Base-by-base conservation (phyloP, 2,888 invertebrate genomes). In the Standfussiana lucernea region DNA sequence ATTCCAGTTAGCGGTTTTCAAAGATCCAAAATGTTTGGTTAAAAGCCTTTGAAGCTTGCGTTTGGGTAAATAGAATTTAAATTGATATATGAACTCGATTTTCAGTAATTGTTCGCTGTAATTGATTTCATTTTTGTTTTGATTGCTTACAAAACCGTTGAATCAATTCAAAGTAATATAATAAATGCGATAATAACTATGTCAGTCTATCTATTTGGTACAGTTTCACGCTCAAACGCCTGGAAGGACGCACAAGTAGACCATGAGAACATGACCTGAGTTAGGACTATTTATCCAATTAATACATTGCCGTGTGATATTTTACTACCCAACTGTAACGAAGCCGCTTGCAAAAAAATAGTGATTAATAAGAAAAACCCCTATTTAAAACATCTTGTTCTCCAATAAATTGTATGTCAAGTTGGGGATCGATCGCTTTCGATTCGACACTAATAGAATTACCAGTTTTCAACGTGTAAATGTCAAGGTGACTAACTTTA, bases 1-100 rank as follows among this genome's bases (percentile, higher is more conserved):
- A 82, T 42, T 71, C 65, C 67, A 61, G 32, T 61, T 61, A 37
- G 40, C 47, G 53, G 45, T 32, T 53, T 74, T 35, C 32, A 37
- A 83, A 62, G 61, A 56, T 40, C 78, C 28, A 66, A 53, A 70
- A 42, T 47, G 35, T 82, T 81, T 28, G 11, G 24, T 47, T 65
- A 11, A 45, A 74, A 56, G 7, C 35, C 42, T 79, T 79, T 21
- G 59, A 69, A 24, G 35, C 4, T 72, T 53, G 10, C 24, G 40
- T 56, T 73, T 35, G 13, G 6, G 15, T 64, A 40, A 62, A 64
- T 50, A 62, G 5, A 50, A 50, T 71, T 45, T 53, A 80, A 53
- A 77, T 80, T 72, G 28, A 32, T 56, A 42, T 56, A 21, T 37
- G 37, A 67, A n/a, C 10, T 78, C 56, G 15, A 47, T 79, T 79